These are phyloP conservation scores for Psittacula derbiana DNA, from an alignment of 2,797 vertebrate species.

Conservation along the genomic window DNA sequence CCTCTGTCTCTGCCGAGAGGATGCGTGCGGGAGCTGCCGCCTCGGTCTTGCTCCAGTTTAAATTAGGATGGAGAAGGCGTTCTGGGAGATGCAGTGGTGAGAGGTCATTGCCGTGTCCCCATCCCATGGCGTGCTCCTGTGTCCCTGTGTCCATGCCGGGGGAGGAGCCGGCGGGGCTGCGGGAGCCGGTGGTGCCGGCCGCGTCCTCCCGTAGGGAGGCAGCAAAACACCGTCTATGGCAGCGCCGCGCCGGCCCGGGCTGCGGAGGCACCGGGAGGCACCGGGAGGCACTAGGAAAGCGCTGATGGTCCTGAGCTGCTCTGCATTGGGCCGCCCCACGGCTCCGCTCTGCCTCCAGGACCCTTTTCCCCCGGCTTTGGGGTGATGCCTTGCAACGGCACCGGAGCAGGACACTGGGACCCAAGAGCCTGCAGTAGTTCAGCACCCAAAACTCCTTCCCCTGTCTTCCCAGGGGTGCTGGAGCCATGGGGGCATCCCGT, in stretches of 20 bases:
- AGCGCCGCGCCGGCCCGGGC: not conserved
- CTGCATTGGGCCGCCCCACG: not conserved
- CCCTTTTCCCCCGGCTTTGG: accelerated
- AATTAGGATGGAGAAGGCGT: accelerated
- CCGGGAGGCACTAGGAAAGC: not conserved
- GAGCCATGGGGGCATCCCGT: not conserved
- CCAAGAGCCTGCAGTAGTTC: accelerated
- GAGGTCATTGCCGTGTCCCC: not conserved
- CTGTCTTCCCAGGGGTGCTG: accelerated
- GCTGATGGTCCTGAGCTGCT: not conserved
- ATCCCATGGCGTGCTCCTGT: not conserved
- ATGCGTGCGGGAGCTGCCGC: accelerated
- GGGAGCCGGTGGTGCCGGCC: not conserved
- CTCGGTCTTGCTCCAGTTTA: accelerated
- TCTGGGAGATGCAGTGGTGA: not conserved
- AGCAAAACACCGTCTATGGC: slow-evolving; percentile 46
- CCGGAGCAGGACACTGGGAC: not conserved
- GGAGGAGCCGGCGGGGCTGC: not conserved
- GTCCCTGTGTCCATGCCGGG: accelerated
- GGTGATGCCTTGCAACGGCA: accelerated
- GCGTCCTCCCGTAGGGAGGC: slow-evolving; percentile 44
- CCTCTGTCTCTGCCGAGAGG: not conserved
- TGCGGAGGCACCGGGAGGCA: not conserved
- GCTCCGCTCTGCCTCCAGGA: not conserved
- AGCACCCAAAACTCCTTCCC: not conserved